Evolutionary conservation across 2,797 vertebrate species (phyloP), one percentile per base, ranked within the genome.

Genomic region (Ataeniobius toweri): DNA sequence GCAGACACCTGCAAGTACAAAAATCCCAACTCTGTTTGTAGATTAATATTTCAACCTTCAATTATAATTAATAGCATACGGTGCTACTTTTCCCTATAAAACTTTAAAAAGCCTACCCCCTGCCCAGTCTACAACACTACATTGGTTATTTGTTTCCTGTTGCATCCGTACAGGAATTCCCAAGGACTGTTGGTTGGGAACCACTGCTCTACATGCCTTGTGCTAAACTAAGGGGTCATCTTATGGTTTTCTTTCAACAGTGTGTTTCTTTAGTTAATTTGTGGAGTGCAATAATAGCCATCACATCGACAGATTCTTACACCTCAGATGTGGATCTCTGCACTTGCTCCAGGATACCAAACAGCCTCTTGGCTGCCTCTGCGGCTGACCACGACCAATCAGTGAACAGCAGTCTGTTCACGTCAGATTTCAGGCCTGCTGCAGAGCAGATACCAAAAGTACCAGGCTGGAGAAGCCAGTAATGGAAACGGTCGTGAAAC

Each of bases 1-100:
- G 90, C 98, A 99, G 12, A 99, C 98, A 9, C 98, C 98, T 99
- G 87, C n/a, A 18, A 36, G 31, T 3, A 46, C 7, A 48, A 14
- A 69, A 68, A 68, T 44, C 39, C 44, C 9, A 68, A 13, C 67
- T 6, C 13, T 46, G 67, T 22, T 14, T 69, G 39, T 13, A 5
- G 41, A n/a, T 69, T 69, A 67, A 46, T 41, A 44, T 46, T 69
- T 68, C 39, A 68, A 41, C 39, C 61, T 8, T 16, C 61, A 39
- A 65, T 39, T 65, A 36, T 36, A 39, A 65, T 22, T 39, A 65
- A 20, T 22, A 36, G 18, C 6, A 41, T 68, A 68, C 10, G 24
- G 65, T 68, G 36, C 10, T n/a, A 65, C 3, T 12, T 68, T 68
- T 69, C n/a, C 41, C 67, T 44, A 51, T 14, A 51, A 16, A 51